Evolutionary conservation across 2,113 vertebrate species (phyloP), one percentile per base, ranked within the genome.

Genomic region (Penelope pileata): DNA sequence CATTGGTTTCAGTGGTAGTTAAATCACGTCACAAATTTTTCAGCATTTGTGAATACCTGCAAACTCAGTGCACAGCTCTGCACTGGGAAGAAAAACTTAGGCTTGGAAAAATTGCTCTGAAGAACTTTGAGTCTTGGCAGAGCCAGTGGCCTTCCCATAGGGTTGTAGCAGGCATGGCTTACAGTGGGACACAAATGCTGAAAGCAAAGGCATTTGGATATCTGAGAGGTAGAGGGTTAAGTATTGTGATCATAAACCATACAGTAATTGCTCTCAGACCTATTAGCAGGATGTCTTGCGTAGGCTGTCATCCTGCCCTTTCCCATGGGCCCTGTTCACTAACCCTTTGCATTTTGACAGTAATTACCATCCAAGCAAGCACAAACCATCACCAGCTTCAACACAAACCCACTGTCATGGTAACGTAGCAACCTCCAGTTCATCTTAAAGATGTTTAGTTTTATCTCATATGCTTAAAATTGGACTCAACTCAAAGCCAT

Each of bases 221-320:
- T 54, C 70, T 51, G 83, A 96, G 95, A 96, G 77, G 29, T 51
- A 94, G 86, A 94, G 97, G 97, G 95, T 97, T 96, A 97, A 96
- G 48, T n/a, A 8, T 38, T 92, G 93, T 96, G 97, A 96, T 95
- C 96, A 96, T 80, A 91, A 96, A 96, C 84, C 96, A 89, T 93
- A 85, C 69, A 91, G 68, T 97, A 96, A 96, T 97, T 97, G 96
- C 81, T 95, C 91, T 96, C 96, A 95, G 95, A 95, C 93, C 96
- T 94, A 85, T 98, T 97, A 97, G 91, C 95, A 86, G 91, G 88
- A 96, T 95, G 96, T 96, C 92, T 94, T 94, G 84, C 83, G 63
- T 92, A 78, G 87, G 93, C 93, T 97, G 96, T 98, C 97, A 97
- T 96, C 72, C 91, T 97, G 96, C 95, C 97, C 97, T 97, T 95